Evolutionary conservation across 2,888 invertebrate species (phyloP).

Genomic region (Tetheella fluctuosa): DNA sequence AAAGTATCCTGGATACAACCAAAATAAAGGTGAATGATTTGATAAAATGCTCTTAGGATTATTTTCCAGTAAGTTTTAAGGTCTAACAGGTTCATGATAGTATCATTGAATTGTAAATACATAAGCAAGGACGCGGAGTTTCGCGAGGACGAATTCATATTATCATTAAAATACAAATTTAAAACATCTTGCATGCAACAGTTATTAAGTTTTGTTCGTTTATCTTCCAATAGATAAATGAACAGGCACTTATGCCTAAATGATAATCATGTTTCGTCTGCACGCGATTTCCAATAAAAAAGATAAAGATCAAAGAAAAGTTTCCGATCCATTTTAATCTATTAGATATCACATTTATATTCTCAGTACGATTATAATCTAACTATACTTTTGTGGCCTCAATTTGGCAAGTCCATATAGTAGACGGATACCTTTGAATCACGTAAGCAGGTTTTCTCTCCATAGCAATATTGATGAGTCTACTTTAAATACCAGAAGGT

Average conservation of each 20-base stretch:
- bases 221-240: not conserved
- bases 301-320: constrained; percentile 4
- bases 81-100: not conserved
- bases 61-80: too few species aligned
- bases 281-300: not conserved
- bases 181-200: not conserved
- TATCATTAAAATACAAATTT: not conserved
- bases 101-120: not conserved
- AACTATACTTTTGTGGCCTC: not conserved
- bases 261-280: not conserved
- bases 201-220: not conserved
- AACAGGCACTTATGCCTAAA: not conserved
- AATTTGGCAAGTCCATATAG: not conserved
- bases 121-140: not conserved
- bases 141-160: not conserved
- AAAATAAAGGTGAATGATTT: too few species aligned
- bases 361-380: not conserved
- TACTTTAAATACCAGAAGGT: not conserved
- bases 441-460: not conserved
- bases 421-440: not conserved
- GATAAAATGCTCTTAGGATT: too few species aligned
- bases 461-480: not conserved
- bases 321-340: not conserved
- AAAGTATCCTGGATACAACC: too few species aligned
- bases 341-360: not conserved